Conservation (phyloP, 2,888 invertebrate species). For the Trypoxylon attenuatum region DNA sequence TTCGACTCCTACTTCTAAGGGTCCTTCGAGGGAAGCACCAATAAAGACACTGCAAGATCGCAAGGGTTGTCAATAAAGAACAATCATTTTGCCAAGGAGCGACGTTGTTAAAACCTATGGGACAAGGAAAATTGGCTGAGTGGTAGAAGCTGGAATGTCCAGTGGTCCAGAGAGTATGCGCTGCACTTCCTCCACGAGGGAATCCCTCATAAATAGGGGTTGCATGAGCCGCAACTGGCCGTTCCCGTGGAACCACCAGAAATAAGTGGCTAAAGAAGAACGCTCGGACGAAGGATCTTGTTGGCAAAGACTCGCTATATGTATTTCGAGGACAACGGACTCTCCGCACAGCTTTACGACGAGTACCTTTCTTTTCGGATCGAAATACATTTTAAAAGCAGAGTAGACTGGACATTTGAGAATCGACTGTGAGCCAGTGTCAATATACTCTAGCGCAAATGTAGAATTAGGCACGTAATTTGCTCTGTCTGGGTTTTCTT, state of each 20-base stretch:
- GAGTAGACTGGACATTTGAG: slow-evolving; percentile 19
- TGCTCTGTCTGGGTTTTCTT: no score
- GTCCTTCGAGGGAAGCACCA: neutral
- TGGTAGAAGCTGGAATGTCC: no score
- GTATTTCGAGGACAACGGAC: slow-evolving; percentile 28
- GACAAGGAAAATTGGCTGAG: slow-evolving; percentile 56
- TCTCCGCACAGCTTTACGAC: no score
- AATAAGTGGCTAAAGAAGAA: slow-evolving; percentile 6
- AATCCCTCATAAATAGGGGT: slow-evolving; percentile 60
- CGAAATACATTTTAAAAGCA: slow-evolving; percentile 1
- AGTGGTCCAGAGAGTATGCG: slow-evolving; percentile 44
- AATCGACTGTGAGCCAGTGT: slow-evolving; percentile 38
- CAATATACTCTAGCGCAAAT: no score
- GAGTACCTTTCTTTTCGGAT: no score
- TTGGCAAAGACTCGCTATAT: no score
- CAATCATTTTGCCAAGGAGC: slow-evolving; percentile 32
- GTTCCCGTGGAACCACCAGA: neutral
- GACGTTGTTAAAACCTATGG: slow-evolving; percentile 55
- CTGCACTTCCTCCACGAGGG: slow-evolving; percentile 35
- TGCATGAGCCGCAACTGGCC: slow-evolving; percentile 43
- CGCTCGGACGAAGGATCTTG: slow-evolving; percentile 16
- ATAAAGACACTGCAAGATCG: slow-evolving; percentile 34
- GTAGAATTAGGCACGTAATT: no score
- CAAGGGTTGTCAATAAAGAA: slow-evolving; percentile 41
- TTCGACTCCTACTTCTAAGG: no score